Evolutionary conservation across 2,113 vertebrate genomes (phyloP).

Genomic region (Hoplias malabaricus): DNA sequence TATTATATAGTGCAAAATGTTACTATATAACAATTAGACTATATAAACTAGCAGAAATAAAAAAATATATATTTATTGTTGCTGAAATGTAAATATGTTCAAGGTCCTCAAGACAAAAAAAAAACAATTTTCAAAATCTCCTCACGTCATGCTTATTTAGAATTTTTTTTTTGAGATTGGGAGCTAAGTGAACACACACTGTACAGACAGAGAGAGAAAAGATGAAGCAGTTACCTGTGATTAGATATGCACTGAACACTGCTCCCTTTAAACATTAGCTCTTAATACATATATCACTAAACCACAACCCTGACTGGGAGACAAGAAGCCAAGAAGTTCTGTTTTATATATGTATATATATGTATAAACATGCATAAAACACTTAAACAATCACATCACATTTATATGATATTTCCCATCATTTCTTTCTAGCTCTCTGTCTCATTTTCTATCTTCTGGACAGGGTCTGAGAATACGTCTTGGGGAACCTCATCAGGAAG

Average conservation of each 20-base stretch:
- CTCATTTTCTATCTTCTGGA: background rate
- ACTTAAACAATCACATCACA: background rate
- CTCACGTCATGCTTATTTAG: background rate
- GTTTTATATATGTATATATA: too few species aligned
- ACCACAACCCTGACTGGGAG: too few species aligned
- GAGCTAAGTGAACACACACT: background rate
- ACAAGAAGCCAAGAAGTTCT: too few species aligned
- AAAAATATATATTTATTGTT: background rate
- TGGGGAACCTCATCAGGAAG: constrained; percentile 52
- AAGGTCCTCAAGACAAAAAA: background rate
- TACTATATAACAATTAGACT: too few species aligned
- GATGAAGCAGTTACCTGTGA: background rate
- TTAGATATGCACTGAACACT: background rate
- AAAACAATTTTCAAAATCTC: background rate
- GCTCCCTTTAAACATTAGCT: too few species aligned
- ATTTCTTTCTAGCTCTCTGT: background rate
- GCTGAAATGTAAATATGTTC: background rate
- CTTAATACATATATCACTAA: too few species aligned
- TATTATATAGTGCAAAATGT: too few species aligned
- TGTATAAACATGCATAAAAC: too few species aligned
- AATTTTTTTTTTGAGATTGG: background rate
- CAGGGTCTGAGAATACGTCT: constrained; percentile 45
- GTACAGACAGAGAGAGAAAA: background rate
- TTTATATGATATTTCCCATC: background rate
- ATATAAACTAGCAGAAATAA: too few species aligned